A percentile compares a stretch with the other conserved stretches of the same genome.
Evolutionary conservation across 2,888 invertebrate genomes (phyloP).

Genomic region (Malthinus seriepunctatus): DNA sequence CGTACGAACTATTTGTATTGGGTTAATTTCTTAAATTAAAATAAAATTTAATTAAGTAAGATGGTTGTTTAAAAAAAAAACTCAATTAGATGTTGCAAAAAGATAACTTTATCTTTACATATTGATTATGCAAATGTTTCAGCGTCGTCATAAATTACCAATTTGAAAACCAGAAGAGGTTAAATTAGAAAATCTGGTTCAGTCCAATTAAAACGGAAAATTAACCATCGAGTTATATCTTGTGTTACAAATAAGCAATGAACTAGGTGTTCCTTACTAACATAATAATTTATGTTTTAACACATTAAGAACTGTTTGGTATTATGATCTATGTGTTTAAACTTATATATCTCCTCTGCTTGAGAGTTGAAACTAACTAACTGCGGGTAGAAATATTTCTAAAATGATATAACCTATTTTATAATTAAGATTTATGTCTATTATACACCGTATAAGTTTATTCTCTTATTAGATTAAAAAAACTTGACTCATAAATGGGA

Average conservation of each 20-base stretch:
- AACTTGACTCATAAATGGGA: no score
- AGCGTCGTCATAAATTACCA: conserved; percentile 4
- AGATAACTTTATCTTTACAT: conserved; percentile 4
- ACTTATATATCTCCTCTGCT: conserved; percentile 9
- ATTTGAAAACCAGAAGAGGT: conserved; percentile 3
- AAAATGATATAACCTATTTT: conserved; percentile 13
- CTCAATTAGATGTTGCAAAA: conserved; percentile 4
- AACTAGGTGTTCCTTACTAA: conserved; percentile 7
- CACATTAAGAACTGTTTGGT: conserved; percentile 13
- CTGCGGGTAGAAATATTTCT: conserved; percentile 18
- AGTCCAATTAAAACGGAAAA: conserved; percentile 5
- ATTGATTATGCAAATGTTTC: conserved; percentile 3
- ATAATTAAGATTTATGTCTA: conserved; percentile 17
- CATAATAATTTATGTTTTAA: conserved; percentile 15
- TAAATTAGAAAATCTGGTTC: conserved; percentile 2
- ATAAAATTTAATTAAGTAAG: conserved; percentile 1
- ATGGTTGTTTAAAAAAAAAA: background rate
- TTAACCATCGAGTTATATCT: background rate
- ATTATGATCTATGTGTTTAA: conserved; percentile 19
- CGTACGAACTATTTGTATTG: no score
- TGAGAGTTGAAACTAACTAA: conserved; percentile 13
- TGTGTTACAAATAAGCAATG: conserved; percentile 5
- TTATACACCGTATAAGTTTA: background rate
- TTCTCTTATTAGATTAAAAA: no score
- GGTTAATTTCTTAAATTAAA: no score